phyloP scores from a whole-genome alignment of 1,140 invertebrate genomes.

The Caenorhabditis briggsae region DNA sequence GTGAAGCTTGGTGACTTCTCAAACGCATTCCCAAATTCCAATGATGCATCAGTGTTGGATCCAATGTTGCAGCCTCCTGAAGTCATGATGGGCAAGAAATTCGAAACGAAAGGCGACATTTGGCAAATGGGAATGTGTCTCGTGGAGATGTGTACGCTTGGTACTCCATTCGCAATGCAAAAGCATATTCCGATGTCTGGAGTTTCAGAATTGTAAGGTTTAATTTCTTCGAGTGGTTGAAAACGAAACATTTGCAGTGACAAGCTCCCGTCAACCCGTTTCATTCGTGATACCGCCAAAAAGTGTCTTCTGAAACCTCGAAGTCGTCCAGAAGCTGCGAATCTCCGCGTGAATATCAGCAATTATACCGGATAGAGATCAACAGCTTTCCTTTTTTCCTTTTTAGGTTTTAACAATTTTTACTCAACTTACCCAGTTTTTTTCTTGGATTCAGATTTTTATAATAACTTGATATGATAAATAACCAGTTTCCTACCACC shows the following conservation, averaged over 20 bases:
- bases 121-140: constrained; percentile 36
- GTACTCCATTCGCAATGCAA: background rate
- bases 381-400: background rate
- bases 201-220: background rate
- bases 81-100: background rate
- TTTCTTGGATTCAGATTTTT: constrained; percentile 24
- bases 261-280: background rate
- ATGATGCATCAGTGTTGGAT: background rate
- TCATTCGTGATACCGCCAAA: background rate
- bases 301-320: background rate
- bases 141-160: background rate
- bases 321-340: background rate
- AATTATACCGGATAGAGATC: background rate
- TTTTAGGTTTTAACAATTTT: background rate
- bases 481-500: constrained; percentile 20
- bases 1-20: constrained; percentile 11
- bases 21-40: background rate
- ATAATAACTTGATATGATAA: constrained; percentile 42
- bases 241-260: background rate
- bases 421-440: background rate
- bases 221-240: background rate
- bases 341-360: background rate
- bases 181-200: background rate
- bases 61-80: background rate
- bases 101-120: constrained; percentile 22